Percentiles rank a stretch among this genome's conserved stretches.
Conservation (phyloP, 53 echinoderm and acorn worm species). For the Henricia sp. region DNA sequence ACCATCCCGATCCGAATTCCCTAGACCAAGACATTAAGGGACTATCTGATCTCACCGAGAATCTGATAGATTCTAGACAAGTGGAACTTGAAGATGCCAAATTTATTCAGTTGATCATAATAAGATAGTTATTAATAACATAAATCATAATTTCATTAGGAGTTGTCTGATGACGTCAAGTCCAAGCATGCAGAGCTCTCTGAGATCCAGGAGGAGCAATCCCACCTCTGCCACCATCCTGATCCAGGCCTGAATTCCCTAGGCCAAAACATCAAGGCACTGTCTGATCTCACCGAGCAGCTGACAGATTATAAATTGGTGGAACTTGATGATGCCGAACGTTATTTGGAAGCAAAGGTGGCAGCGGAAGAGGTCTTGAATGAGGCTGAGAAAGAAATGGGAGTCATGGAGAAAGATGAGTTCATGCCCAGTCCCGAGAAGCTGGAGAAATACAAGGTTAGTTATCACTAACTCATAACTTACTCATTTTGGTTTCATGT, state of each 20-base stretch:
- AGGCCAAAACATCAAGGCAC: constrained; percentile 41
- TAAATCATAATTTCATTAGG: too few species aligned
- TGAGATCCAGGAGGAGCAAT: constrained; percentile 49
- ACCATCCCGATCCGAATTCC: too few species aligned
- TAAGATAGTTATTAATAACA: too few species aligned
- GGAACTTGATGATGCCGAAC: constrained; percentile 53
- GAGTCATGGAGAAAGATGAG: constrained; percentile 54
- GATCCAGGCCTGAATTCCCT: constrained; percentile 71
- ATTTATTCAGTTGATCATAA: too few species aligned
- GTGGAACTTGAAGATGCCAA: too few species aligned
- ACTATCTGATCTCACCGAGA: too few species aligned
- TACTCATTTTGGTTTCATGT: neutral
- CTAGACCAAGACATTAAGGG: too few species aligned
- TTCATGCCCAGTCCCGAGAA: constrained; percentile 61
- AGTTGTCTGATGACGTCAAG: constrained; percentile 64
- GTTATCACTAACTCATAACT: too few species aligned
- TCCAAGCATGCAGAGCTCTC: constrained; percentile 64
- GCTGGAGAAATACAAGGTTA: constrained; percentile 71
- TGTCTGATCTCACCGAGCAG: constrained; percentile 33
- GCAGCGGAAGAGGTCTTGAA: constrained; percentile 52
- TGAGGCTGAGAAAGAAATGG: constrained; percentile 33
- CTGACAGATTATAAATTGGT: constrained; percentile 43
- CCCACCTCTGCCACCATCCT: constrained; percentile 54
- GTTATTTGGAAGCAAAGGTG: constrained; percentile 46
- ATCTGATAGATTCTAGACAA: too few species aligned